Evolutionary conservation across 1,140 invertebrate genomes (phyloP).

Genomic region (Tribolium castaneum): DNA sequence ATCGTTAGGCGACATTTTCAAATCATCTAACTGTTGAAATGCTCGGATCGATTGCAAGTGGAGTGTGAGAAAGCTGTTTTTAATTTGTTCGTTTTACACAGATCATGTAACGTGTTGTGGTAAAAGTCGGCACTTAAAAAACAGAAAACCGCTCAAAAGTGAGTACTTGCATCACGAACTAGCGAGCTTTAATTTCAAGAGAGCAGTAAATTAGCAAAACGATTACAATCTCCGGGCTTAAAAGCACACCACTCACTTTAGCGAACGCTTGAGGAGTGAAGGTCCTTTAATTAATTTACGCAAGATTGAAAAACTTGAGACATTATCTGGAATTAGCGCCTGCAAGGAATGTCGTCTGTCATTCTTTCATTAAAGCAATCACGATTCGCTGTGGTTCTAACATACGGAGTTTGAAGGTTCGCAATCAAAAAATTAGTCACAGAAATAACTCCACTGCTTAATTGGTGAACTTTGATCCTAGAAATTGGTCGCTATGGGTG

Average conservation of each 20-base stretch:
- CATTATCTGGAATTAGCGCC: not conserved
- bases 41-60: too few relatives aligned
- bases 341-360: too few relatives aligned
- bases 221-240: not conserved
- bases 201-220: conserved; percentile 6
- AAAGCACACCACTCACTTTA: not conserved
- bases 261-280: too few relatives aligned
- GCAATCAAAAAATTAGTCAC: not conserved
- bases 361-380: too few relatives aligned
- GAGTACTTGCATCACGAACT: not conserved
- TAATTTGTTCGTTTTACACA: not conserved
- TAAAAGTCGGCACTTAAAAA: too few relatives aligned
- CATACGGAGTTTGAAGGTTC: too few relatives aligned
- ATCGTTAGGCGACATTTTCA: not conserved
- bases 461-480: not conserved
- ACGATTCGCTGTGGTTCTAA: too few relatives aligned
- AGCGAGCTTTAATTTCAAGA: conserved; percentile 2
- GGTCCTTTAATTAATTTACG: not conserved
- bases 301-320: not conserved
- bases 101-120: too few relatives aligned
- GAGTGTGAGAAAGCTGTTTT: not conserved
- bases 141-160: too few relatives aligned
- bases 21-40: not conserved
- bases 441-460: not conserved
- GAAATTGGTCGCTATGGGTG: not conserved